Conservation (phyloP, 2,888 invertebrate species). For the Melinopterus prodromus region DNA sequence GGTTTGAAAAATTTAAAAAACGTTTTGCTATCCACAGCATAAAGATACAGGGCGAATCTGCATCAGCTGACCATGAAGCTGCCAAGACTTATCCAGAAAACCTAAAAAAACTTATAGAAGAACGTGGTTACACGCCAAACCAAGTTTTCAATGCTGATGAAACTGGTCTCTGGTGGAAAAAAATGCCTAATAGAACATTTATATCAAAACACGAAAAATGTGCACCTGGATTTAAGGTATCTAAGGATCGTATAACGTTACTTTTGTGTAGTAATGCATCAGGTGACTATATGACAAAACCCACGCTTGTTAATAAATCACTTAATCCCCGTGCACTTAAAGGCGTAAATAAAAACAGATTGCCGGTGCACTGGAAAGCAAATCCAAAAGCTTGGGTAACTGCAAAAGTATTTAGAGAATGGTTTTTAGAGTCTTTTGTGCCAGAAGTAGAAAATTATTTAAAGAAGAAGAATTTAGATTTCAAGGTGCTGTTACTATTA, state of each 20-base stretch:
- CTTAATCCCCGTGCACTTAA: conserved; percentile 44
- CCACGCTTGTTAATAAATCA: conserved; percentile 45
- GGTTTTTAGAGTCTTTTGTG: conserved; percentile 43
- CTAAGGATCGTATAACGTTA: conserved; percentile 43
- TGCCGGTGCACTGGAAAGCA: conserved; percentile 42
- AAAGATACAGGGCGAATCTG: conserved; percentile 35
- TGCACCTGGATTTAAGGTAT: conserved; percentile 41
- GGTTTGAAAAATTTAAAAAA: conserved; percentile 44
- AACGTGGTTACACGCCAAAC: conserved; percentile 41
- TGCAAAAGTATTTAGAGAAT: conserved; percentile 41
- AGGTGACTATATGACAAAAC: conserved; percentile 42
- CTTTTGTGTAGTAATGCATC: conserved; percentile 41
- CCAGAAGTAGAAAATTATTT: conserved; percentile 41
- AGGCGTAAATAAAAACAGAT: conserved; percentile 35
- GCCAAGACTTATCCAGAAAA: conserved; percentile 35
- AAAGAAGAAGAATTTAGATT: too few relatives aligned
- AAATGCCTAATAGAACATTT: conserved; percentile 44
- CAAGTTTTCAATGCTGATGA: conserved; percentile 50
- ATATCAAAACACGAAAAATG: conserved; percentile 41
- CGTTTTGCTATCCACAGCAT: conserved; percentile 32
- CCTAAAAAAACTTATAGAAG: conserved; percentile 33
- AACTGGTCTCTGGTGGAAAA: conserved; percentile 45
- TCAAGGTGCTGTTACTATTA: too few relatives aligned
- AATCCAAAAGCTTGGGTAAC: conserved; percentile 46
- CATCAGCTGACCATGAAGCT: conserved; percentile 39